A percentile compares a stretch with the other conserved stretches of the same genome.
Conservation (phyloP, 1,140 invertebrate genomes). For the Nasonia giraulti region DNA sequence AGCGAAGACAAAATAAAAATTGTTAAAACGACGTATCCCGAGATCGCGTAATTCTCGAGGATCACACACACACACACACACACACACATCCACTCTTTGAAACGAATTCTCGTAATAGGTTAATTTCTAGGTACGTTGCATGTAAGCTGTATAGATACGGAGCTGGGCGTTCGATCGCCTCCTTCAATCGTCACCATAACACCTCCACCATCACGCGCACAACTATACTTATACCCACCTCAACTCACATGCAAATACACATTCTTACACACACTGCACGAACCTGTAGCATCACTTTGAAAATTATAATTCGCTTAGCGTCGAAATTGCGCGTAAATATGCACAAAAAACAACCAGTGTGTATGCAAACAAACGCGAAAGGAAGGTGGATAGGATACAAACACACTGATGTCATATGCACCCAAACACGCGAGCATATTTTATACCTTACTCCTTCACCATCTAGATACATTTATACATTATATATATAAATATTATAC, state of each 20-base stretch:
- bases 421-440: not conserved
- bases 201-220: constrained; percentile 44
- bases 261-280: not conserved
- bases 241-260: not conserved
- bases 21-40: constrained; percentile 8
- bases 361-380: not conserved
- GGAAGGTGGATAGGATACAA: not conserved
- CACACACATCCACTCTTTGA: constrained; percentile 45
- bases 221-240: constrained; percentile 27
- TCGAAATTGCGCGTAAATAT: not conserved
- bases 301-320: not conserved
- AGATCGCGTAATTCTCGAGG: constrained; percentile 54
- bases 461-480: not conserved
- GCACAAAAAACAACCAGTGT: not conserved
- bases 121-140: constrained; percentile 56
- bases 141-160: constrained; percentile 60
- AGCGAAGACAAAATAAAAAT: constrained; percentile 38
- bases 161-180: constrained; percentile 21
- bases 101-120: constrained; percentile 50
- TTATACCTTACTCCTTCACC: not conserved
- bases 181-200: constrained; percentile 36
- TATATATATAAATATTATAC: not conserved
- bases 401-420: not conserved
- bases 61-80: constrained; percentile 31
- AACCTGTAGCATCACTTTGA: not conserved